Percentiles rank a stretch among this genome's conserved stretches.
Evolutionary conservation across 2,888 invertebrate genomes (phyloP).

Genomic region (Tetranychus piercei): DNA sequence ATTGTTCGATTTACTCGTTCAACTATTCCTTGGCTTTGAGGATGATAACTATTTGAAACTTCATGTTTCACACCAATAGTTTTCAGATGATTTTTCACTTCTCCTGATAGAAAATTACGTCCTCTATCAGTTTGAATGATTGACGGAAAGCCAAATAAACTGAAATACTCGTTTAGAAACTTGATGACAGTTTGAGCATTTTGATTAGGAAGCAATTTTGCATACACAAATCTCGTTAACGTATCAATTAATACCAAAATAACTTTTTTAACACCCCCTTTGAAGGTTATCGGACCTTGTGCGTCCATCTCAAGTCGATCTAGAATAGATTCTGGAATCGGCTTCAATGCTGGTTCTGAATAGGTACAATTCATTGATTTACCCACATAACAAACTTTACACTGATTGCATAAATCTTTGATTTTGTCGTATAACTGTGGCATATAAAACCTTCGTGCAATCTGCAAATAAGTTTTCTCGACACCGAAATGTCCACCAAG

Average conservation of each 20-base stretch:
- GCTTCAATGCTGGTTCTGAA: not conserved
- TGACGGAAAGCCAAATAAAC: not conserved
- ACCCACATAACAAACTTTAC: not conserved
- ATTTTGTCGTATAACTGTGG: not conserved
- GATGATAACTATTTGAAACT: not conserved
- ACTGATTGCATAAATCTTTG: not conserved
- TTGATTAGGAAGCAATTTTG: not conserved
- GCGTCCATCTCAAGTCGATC: not conserved
- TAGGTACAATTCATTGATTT: not conserved
- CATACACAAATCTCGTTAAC: not conserved
- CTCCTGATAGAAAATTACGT: not conserved
- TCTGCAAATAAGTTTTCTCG: not conserved
- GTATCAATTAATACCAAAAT: not conserved
- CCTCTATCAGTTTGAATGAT: not conserved
- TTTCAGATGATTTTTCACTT: not conserved
- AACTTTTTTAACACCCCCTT: not conserved
- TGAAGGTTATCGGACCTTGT: not conserved
- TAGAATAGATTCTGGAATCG: not conserved
- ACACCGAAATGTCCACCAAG: not conserved
- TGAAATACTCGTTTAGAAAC: not conserved
- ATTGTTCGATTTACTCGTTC: not conserved
- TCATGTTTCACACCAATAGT: not conserved
- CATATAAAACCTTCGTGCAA: not conserved
- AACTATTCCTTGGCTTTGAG: not conserved
- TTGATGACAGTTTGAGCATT: not conserved